These are phyloP conservation scores for Digitonthophagus gazella DNA, from an alignment of 2,888 invertebrate species.

Conservation along the genomic window DNA sequence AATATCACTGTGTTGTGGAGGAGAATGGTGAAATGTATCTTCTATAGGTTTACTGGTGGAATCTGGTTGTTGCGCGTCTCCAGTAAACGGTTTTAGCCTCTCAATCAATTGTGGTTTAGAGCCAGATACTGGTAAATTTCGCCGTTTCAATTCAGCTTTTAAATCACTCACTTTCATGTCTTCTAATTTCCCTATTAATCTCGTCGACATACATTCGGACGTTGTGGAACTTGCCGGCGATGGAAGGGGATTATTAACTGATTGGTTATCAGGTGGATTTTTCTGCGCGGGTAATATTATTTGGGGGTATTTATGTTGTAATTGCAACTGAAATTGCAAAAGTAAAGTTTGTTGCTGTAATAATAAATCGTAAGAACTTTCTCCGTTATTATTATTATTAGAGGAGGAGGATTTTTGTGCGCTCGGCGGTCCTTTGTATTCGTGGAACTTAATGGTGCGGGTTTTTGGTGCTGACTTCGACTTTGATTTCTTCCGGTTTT, in stretches of 20 bases:
- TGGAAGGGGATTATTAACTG: slow-evolving; percentile 42
- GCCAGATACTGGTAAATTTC: slow-evolving; percentile 93
- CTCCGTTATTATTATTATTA: slow-evolving; percentile 54
- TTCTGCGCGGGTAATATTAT: slow-evolving; percentile 75
- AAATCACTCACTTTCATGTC: slow-evolving; percentile 96
- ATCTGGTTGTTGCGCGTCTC: slow-evolving; percentile 4
- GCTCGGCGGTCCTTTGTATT: slow-evolving; percentile 87
- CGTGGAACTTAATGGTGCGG: slow-evolving; percentile 94
- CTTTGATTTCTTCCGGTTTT: slow-evolving; percentile 78
- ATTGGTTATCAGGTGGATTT: slow-evolving; percentile 46
- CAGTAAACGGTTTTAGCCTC: slow-evolving; percentile 67
- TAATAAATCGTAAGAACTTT: slow-evolving; percentile 87
- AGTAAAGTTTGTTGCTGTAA: slow-evolving; percentile 93
- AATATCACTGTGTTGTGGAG: slow-evolving; percentile 51
- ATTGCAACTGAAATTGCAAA: slow-evolving; percentile 81
- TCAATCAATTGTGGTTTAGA: slow-evolving; percentile 94
- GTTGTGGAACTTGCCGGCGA: slow-evolving; percentile 50
- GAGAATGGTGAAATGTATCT: slow-evolving; percentile 46
- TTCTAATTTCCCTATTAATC: slow-evolving; percentile 70
- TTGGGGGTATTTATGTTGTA: slow-evolving; percentile 80
- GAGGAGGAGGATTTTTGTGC: slow-evolving; percentile 68
- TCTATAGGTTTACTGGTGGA: slow-evolving; percentile 41
- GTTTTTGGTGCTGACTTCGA: slow-evolving; percentile 78
- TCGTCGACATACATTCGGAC: slow-evolving; percentile 43
- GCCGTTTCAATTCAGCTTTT: slow-evolving; percentile 89